A percentile compares a stretch with the other conserved stretches of the same genome.
Evolutionary conservation across 2,888 invertebrate species (phyloP).

Genomic region (Pinctada fucata): DNA sequence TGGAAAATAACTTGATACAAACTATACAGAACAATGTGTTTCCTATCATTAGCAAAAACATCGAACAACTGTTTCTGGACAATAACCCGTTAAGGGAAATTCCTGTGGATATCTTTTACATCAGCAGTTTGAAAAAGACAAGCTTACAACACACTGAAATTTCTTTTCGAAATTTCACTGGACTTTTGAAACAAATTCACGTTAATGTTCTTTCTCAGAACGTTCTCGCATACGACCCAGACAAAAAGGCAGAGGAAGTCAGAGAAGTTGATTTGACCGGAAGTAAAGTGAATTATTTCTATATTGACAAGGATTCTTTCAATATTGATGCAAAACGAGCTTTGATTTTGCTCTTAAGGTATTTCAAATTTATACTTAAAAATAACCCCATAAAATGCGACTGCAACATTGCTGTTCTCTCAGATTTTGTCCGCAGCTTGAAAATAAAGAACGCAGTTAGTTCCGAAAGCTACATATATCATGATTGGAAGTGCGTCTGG

Average conservation of each 20-base stretch:
- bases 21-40: neutral
- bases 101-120: neutral
- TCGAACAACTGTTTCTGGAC: neutral
- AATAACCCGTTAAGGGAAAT: neutral
- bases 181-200: neutral
- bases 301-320: neutral
- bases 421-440: constrained; percentile 21
- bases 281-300: neutral
- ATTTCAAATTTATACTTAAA: constrained; percentile 44
- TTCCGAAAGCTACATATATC: constrained; percentile 46
- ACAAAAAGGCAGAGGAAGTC: neutral
- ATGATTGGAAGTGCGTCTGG: constrained; percentile 44
- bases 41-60: neutral
- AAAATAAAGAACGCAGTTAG: constrained; percentile 16
- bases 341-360: constrained; percentile 33
- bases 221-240: neutral
- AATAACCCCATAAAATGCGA: constrained; percentile 42
- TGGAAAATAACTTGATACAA: neutral
- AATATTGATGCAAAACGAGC: neutral
- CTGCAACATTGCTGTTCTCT: constrained; percentile 43
- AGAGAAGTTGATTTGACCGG: neutral
- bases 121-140: neutral
- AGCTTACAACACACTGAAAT: neutral
- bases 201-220: neutral
- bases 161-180: neutral